Conservation (phyloP, 2,797 vertebrate species). For the Onychomys torridus region DNA sequence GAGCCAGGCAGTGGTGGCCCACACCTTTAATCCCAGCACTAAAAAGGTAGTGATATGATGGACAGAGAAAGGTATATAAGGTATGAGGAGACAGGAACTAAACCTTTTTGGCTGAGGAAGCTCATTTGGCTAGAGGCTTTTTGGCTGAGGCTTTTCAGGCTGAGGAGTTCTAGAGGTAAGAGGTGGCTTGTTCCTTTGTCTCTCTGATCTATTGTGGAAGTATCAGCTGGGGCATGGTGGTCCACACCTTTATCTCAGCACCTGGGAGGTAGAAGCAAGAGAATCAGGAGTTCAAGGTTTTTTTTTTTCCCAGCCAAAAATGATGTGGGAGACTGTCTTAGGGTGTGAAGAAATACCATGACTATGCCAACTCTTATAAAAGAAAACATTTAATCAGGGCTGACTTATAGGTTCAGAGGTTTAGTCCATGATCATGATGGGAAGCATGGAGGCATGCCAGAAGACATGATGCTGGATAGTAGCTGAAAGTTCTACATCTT, state of each 20-base stretch:
- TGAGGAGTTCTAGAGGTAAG: no score
- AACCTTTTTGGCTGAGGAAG: no score
- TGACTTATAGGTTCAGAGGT: background rate
- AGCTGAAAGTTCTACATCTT: background rate
- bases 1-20: no score
- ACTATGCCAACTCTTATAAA: background rate
- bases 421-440: background rate
- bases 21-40: no score
- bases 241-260: background rate
- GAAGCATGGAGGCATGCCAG: background rate
- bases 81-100: no score
- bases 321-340: background rate
- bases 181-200: no score
- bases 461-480: background rate
- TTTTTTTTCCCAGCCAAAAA: background rate
- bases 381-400: background rate
- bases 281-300: background rate
- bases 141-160: no score
- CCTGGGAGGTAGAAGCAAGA: background rate
- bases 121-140: no score
- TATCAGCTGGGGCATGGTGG: background rate
- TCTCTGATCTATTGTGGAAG: background rate
- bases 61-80: no score
- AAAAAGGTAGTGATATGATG: no score
- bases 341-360: background rate